Evolutionary conservation across 2,797 vertebrate genomes (phyloP).

Genomic region (Odontamblyopus lacepedii): DNA sequence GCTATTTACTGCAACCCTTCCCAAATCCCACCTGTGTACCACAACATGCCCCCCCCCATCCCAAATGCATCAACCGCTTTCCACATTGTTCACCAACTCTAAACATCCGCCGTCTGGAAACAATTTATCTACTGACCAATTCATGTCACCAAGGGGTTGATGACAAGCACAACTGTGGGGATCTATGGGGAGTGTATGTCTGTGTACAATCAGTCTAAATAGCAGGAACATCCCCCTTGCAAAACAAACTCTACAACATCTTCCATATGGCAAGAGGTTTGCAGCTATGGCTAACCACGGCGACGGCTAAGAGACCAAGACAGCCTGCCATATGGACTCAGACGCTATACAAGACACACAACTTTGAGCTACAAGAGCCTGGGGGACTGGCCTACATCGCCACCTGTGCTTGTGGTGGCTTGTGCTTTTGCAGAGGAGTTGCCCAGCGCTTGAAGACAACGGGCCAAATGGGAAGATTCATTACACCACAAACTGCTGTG

Average conservation of each 20-base stretch:
- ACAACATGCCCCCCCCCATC: slow-evolving; percentile 57
- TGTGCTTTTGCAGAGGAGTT: slow-evolving; percentile 33
- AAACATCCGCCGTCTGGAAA: slow-evolving; percentile 70
- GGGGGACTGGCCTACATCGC: slow-evolving; percentile 90
- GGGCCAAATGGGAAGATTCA: slow-evolving; percentile 57
- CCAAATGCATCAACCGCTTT: slow-evolving; percentile 62
- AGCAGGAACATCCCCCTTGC: slow-evolving; percentile 61
- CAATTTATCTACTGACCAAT: slow-evolving; percentile 66
- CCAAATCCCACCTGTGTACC: slow-evolving; percentile 67
- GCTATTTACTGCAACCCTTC: slow-evolving; percentile 76
- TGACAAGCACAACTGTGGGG: slow-evolving; percentile 41
- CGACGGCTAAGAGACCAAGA: slow-evolving; percentile 82
- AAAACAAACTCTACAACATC: slow-evolving; percentile 75
- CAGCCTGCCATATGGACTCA: slow-evolving; percentile 89
- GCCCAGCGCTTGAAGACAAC: slow-evolving; percentile 40
- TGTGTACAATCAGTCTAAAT: slow-evolving; percentile 46
- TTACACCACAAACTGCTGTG: slow-evolving; percentile 56
- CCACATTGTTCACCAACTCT: slow-evolving; percentile 57
- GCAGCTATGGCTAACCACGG: slow-evolving; percentile 59
- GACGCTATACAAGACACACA: slow-evolving; percentile 89
- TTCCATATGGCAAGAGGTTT: slow-evolving; percentile 70
- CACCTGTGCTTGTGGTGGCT: slow-evolving; percentile 83
- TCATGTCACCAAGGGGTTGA: slow-evolving; percentile 47
- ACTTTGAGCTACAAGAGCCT: slow-evolving; percentile 90
- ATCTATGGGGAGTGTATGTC: slow-evolving; percentile 40